A percentile compares a stretch with the other conserved stretches of the same genome.
These are phyloP conservation scores for Eolophus roseicapilla DNA, from an alignment of 2,113 vertebrate species.

Conservation along the genomic window DNA sequence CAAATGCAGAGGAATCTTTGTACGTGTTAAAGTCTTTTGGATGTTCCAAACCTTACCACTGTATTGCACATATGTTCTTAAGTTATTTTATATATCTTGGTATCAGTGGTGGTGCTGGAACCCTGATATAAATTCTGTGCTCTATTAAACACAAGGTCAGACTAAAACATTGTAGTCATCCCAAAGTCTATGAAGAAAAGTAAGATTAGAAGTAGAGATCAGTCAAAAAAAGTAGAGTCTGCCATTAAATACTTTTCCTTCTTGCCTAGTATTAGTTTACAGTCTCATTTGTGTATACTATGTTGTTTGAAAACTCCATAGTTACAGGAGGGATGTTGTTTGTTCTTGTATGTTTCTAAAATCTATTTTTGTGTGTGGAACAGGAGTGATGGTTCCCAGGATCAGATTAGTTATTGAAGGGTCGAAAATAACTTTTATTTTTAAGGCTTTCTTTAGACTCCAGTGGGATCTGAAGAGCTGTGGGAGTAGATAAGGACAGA, in stretches of 20 bases:
- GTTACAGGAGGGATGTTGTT: conserved; percentile 48
- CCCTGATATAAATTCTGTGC: not conserved
- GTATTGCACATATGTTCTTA: not conserved
- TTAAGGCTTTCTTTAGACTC: conserved; percentile 47
- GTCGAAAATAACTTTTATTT: conserved; percentile 62
- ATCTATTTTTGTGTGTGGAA: conserved; percentile 33
- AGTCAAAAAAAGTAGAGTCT: not conserved
- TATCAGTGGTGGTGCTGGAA: not conserved
- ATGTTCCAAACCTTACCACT: not conserved
- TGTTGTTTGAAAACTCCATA: conserved; percentile 56
- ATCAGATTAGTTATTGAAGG: conserved; percentile 46
- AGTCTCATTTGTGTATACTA: conserved; percentile 18
- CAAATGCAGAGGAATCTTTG: not conserved
- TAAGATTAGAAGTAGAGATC: not conserved
- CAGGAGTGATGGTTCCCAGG: conserved; percentile 55
- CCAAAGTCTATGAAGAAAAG: not conserved
- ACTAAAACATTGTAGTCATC: not conserved
- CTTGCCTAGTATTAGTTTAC: not conserved
- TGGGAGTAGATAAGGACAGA: conserved; percentile 26
- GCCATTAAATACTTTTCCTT: not conserved
- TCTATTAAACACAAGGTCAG: not conserved
- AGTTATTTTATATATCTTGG: not conserved
- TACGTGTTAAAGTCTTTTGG: not conserved
- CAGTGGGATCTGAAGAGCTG: conserved; percentile 19
- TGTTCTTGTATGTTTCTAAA: not conserved